Evolutionary conservation across 1,140 invertebrate genomes (phyloP), one percentile per base, ranked within the genome.

Genomic region (Paramacrobiotus metropolitanus): DNA sequence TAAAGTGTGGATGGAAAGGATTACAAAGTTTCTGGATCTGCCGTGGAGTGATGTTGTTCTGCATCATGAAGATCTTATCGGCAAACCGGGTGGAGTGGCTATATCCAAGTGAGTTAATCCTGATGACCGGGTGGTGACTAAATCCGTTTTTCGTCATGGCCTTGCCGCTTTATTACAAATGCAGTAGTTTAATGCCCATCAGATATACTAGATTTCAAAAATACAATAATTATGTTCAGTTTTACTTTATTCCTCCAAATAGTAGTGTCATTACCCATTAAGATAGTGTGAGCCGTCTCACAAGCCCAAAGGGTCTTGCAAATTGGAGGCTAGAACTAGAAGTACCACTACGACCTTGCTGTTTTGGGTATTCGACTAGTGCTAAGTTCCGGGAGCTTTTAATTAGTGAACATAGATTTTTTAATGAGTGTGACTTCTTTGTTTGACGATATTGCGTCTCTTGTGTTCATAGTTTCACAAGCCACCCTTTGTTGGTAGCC

Each of bases 61-160:
- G 62, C 91, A 97, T 75, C 94, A 99, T 74, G 90, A 98, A 72
- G 83, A 91, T 68, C 86, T 86, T 69, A 92, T 99, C 70, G 94
- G 95, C 70, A 90, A 90, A 72, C 86, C 86, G 4, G 87, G 89
- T 64, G 91, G 91, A 62, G 89, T 97, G 44, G 77, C 77, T 21
- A 68, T 81, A 15, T 81, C 79, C 62, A 95, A 93, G 90, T 95
- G 77, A 80, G 82, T 65, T n/a, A n/a, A n/a, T n/a, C n/a, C n/a
- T n/a, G n/a, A n/a, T n/a, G n/a, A n/a, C n/a, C n/a, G n/a, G n/a
- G n/a, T n/a, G n/a, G n/a, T n/a, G n/a, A n/a, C n/a, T n/a, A n/a
- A 15, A 31, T 28, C 4, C 24, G 34, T 59, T 21, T 44, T 28
- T 21, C 55, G 4, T 28, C 55, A 9, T 20, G 4, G 4, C 21